Evolutionary conservation across 2,113 vertebrate genomes (phyloP), one percentile per base, ranked within the genome.

Genomic region (Lamprologus sp.): DNA sequence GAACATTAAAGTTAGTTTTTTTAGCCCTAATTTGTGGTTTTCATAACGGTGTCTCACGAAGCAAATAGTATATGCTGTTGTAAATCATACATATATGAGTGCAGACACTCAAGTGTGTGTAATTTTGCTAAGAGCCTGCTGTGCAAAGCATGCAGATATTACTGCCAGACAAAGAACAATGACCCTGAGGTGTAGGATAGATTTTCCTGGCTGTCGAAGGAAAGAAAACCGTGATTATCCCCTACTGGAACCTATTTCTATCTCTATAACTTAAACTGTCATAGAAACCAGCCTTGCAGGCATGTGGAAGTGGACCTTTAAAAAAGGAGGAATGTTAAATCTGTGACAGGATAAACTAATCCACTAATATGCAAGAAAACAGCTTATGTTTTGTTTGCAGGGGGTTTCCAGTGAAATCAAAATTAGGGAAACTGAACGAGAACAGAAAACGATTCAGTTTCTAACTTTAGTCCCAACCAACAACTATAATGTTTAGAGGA

Each of bases 391-490:
- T 54, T 54, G 4, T 87, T 83, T 79, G 42, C 23, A 79, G 89
- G 91, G 90, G 82, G 6, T 93, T 90, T 90, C 92, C 87, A 9
- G 33, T 83, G 79, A 75, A 60, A 83, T 79, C 49, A 81, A 37
- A 77, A 89, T 21, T 9, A n/a, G 15, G 17, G 60, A 87, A 4
- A 42, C 19, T 40, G 70, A 85, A 77, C 49, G 83, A 87, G 83
- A 90, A 68, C 4, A 79, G 40, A 90, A 75, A 3, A 49, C 45
- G n/a, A 84, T 91, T 90, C 40, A 28, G 7, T 92, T 88, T 92
- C 91, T 73, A 47, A 81, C 49, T 45, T 63, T 55, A 40, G n/a
- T 42, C 75, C 83, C 37, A 21, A 21, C 51, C 7, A 19, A 77
- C 77, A 26, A 49, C 79, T 75, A 10, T 3, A 31, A 9, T 37